These are phyloP conservation scores for Teinopalpus imperialis DNA, from an alignment of 2,888 invertebrate genomes.

Conservation along the genomic window DNA sequence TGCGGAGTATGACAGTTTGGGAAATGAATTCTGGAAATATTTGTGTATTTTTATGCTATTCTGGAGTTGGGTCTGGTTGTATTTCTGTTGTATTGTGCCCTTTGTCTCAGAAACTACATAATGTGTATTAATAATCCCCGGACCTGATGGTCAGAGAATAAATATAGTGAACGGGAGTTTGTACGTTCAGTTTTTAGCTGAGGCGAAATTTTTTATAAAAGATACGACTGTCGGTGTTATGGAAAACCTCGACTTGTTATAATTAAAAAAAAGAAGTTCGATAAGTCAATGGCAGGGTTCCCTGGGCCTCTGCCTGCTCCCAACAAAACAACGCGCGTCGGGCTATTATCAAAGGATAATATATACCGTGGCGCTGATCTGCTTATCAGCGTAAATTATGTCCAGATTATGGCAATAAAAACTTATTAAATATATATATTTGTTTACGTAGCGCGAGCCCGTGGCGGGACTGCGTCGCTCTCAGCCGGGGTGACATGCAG, in stretches of 20 bases:
- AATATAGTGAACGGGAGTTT: too few species aligned
- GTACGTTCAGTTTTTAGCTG: too few species aligned
- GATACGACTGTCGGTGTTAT: too few species aligned
- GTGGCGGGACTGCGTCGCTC: not conserved
- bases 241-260: too few species aligned
- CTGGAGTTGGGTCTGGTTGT: too few species aligned
- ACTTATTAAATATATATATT: slow-evolving; percentile 78
- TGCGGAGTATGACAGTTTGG: slow-evolving; percentile 11
- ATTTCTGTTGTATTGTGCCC: too few species aligned
- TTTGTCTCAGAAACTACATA: too few species aligned
- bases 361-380: slow-evolving; percentile 60
- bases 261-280: too few species aligned
- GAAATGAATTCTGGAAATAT: slow-evolving; percentile 5
- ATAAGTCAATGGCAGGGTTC: slow-evolving; percentile 30
- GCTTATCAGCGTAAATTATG: slow-evolving; percentile 75
- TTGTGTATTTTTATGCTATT: too few species aligned
- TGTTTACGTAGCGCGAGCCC: slow-evolving; percentile 58
- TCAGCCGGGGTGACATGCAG: slow-evolving; percentile 39
- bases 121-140: too few species aligned
- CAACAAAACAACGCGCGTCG: not conserved
- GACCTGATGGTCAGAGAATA: too few species aligned
- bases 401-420: slow-evolving; percentile 75
- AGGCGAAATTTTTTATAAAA: too few species aligned
- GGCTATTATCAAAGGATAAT: slow-evolving; percentile 44
- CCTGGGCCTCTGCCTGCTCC: slow-evolving; percentile 34